Conservation (phyloP, 2,888 invertebrate genomes). For the Mesochorus sp. region DNA sequence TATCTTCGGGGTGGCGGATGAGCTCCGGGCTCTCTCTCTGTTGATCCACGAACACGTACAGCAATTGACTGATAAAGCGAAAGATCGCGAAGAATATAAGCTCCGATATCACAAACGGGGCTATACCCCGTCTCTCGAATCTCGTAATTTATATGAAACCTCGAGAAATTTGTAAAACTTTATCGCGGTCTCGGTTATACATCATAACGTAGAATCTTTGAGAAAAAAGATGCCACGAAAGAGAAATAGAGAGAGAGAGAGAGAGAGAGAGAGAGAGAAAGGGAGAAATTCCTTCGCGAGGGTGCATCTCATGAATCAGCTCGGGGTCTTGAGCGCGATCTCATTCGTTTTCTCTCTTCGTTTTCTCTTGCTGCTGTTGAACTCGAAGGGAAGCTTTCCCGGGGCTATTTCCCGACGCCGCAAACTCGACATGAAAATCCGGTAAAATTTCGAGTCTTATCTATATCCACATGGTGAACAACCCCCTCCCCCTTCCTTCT, state of each 20-base stretch:
- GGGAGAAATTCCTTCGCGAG: background rate
- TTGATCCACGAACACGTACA: no score
- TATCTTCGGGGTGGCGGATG: no score
- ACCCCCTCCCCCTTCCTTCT: background rate
- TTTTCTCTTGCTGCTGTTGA: conserved; percentile 12
- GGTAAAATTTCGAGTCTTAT: conserved; percentile 52
- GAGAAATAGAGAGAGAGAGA: background rate
- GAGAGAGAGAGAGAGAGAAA: background rate
- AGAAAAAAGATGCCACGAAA: conserved; percentile 1
- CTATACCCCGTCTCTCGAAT: conserved; percentile 44
- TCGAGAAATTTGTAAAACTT: conserved; percentile 63
- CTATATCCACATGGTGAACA: background rate
- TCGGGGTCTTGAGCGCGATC: conserved; percentile 48
- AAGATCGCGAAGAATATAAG: conserved; percentile 33
- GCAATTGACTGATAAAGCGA: conserved; percentile 12
- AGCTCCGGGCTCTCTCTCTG: background rate
- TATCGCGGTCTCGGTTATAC: conserved; percentile 51
- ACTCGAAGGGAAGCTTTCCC: conserved; percentile 29
- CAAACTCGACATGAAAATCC: conserved; percentile 53
- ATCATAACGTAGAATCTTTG: conserved; percentile 44
- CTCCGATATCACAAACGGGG: conserved; percentile 40
- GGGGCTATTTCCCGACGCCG: conserved; percentile 29
- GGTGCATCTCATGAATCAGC: conserved; percentile 58
- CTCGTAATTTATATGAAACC: conserved; percentile 59
- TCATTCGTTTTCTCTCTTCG: conserved; percentile 29